phyloP scores from a whole-genome alignment of 2,888 invertebrate species.

The Oscheius onirici region DNA sequence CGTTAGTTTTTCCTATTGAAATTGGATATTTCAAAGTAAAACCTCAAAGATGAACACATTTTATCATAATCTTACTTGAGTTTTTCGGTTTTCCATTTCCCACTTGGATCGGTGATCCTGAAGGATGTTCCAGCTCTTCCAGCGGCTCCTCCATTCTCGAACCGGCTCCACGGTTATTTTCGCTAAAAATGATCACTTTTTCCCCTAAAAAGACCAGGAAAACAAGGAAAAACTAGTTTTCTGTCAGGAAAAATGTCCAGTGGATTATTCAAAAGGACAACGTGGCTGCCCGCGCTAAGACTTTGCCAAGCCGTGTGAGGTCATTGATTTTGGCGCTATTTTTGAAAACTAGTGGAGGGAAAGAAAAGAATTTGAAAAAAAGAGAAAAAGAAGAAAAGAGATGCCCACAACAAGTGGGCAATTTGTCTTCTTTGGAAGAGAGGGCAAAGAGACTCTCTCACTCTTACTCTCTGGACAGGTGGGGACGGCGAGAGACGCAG shows the following conservation, averaged over 20 bases:
- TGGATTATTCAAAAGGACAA: neutral
- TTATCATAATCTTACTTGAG: too few species aligned
- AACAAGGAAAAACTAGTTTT: neutral
- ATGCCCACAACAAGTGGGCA: slow-evolving; percentile 22
- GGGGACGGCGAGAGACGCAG: slow-evolving; percentile 32
- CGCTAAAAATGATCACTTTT: too few species aligned
- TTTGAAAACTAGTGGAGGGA: neutral
- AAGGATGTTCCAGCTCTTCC: neutral
- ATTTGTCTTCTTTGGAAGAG: slow-evolving; percentile 23
- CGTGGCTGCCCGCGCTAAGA: neutral
- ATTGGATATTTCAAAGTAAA: too few species aligned
- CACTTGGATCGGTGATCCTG: neutral
- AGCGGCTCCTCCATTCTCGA: too few species aligned
- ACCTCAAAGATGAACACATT: too few species aligned
- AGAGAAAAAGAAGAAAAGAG: neutral
- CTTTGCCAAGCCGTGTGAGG: neutral
- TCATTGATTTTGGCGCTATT: neutral
- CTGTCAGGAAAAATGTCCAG: neutral
- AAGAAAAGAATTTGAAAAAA: neutral
- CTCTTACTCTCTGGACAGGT: neutral
- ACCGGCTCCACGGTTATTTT: neutral
- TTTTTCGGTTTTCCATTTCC: neutral
- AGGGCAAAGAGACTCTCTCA: neutral
- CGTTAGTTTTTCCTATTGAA: too few species aligned
- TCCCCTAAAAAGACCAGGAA: too few species aligned